A percentile compares a stretch with the other conserved stretches of the same genome.
phyloP scores from a whole-genome alignment of 2,888 invertebrate genomes.

The Epirrhoe tristata region DNA sequence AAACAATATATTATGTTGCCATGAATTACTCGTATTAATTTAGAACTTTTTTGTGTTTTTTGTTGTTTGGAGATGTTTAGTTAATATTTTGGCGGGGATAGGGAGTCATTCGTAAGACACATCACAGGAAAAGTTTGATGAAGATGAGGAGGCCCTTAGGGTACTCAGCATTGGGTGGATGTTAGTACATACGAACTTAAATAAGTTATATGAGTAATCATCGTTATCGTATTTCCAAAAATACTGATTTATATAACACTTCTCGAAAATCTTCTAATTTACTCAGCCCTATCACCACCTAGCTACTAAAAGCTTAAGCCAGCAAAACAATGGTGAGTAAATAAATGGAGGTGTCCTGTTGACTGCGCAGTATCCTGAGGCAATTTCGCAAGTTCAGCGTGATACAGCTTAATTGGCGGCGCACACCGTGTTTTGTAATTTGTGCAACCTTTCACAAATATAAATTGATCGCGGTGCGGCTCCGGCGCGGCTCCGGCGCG shows the following conservation, averaged over 20 bases:
- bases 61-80: no score
- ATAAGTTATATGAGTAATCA: no score
- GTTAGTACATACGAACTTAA: no score
- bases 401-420: conserved; percentile 49
- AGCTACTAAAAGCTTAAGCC: background rate
- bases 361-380: conserved; percentile 8
- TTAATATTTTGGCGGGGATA: no score
- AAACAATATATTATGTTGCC: background rate
- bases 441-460: conserved; percentile 40
- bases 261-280: background rate
- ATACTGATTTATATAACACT: background rate
- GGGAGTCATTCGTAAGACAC: no score
- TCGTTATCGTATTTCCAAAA: background rate
- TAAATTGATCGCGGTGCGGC: conserved; percentile 32
- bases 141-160: no score
- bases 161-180: no score
- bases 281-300: background rate
- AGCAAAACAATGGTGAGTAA: background rate
- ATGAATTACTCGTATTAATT: background rate
- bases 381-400: conserved; percentile 43
- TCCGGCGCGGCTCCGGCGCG: conserved; percentile 1
- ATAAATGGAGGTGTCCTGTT: conserved; percentile 3
- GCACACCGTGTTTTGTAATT: conserved; percentile 32
- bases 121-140: no score
- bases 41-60: no score